Evolutionary conservation across 2,797 vertebrate species (phyloP).

Genomic region (Ciconia nigra): DNA sequence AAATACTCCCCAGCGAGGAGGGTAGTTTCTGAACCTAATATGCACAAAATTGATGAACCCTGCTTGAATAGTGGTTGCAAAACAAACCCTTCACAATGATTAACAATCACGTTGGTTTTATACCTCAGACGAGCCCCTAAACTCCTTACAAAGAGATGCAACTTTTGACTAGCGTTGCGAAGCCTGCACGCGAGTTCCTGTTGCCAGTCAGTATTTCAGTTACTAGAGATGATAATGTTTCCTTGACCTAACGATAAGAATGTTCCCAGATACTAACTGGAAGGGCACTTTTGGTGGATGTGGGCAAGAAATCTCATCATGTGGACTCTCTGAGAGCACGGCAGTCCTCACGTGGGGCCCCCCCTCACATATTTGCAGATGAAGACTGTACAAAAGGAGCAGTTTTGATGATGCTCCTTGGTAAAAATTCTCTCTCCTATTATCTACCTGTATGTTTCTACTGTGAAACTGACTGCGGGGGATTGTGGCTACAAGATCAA

Average conservation of each 20-base stretch:
- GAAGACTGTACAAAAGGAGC: background rate
- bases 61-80: background rate
- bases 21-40: background rate
- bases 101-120: background rate
- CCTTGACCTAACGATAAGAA: background rate
- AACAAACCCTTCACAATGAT: background rate
- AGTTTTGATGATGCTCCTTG: background rate
- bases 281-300: background rate
- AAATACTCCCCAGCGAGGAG: background rate
- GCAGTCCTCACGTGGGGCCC: fast-evolving
- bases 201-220: background rate
- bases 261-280: background rate
- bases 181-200: background rate
- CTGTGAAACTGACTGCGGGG: background rate
- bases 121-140: background rate
- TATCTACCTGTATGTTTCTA: background rate
- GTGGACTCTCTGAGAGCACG: background rate
- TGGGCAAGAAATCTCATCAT: background rate
- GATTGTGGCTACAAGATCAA: background rate
- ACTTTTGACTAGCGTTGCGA: background rate
- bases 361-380: background rate
- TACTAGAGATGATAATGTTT: fast-evolving
- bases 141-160: background rate
- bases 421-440: background rate
- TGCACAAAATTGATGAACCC: conserved; percentile 29